These are phyloP conservation scores for Sympetrum striolatum DNA, from an alignment of 2,888 invertebrate species.

Conservation along the genomic window DNA sequence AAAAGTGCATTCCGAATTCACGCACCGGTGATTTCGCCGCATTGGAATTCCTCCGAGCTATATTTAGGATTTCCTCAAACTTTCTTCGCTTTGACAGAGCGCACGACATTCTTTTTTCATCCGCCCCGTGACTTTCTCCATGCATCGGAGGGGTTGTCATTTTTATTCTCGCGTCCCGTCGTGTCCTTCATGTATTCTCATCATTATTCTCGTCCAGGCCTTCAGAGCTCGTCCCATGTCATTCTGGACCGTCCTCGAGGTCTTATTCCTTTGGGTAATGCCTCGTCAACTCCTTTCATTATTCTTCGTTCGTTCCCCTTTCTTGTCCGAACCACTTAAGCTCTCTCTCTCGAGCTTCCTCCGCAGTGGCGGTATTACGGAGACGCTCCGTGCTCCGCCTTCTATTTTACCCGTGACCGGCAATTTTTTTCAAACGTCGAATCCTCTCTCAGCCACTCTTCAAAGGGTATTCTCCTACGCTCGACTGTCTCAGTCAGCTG, in stretches of 20 bases:
- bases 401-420: too few species aligned
- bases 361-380: too few species aligned
- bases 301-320: slow-evolving; percentile 3
- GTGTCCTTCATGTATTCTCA: background rate
- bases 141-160: background rate
- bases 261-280: background rate
- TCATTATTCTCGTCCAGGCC: background rate
- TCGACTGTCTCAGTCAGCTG: too few species aligned
- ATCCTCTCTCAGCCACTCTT: too few species aligned
- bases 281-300: background rate
- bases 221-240: slow-evolving; percentile 12
- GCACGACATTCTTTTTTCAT: background rate
- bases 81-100: too few species aligned
- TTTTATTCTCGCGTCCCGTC: background rate
- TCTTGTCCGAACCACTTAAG: background rate
- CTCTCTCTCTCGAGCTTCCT: background rate
- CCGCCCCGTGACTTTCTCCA: background rate
- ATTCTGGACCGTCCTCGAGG: background rate
- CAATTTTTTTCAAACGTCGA: too few species aligned
- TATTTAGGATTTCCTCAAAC: too few species aligned
- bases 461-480: too few species aligned
- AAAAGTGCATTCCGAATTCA: too few species aligned
- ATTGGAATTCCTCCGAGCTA: too few species aligned
- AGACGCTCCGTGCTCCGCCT: too few species aligned
- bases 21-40: too few species aligned